phyloP scores from a whole-genome alignment of 2,113 vertebrate species.

The Epinephelus cyanopodus region DNA sequence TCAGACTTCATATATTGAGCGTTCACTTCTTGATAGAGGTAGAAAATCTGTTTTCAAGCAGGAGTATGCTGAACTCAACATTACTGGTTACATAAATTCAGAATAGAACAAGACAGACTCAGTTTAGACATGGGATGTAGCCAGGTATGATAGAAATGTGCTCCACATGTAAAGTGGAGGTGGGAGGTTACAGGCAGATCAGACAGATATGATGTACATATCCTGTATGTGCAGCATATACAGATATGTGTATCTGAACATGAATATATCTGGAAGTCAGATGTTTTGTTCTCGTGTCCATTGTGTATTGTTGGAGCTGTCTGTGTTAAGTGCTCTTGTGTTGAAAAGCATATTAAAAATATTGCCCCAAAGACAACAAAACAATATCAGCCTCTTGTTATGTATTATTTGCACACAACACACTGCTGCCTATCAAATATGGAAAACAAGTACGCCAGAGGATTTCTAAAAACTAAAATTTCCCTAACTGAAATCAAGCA shows the following conservation, averaged over 20 bases:
- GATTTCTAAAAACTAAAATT: neutral
- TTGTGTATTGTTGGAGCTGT: neutral
- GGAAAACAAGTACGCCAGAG: constrained; percentile 1
- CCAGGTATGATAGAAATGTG: too few relatives aligned
- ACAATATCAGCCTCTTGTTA: neutral
- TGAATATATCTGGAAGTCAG: neutral
- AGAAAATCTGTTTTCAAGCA: too few relatives aligned
- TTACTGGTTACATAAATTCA: too few relatives aligned
- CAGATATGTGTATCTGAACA: too few relatives aligned
- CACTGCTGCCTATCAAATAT: constrained; percentile 2
- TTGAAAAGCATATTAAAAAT: neutral
- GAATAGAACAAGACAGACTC: too few relatives aligned
- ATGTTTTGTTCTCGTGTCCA: neutral
- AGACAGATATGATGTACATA: too few relatives aligned
- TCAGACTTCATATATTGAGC: neutral
- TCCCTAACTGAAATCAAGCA: constrained; percentile 13
- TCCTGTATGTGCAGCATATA: too few relatives aligned
- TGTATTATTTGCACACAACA: neutral
- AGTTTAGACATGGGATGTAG: too few relatives aligned
- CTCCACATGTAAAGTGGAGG: too few relatives aligned
- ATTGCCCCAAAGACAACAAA: neutral
- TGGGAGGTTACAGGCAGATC: too few relatives aligned
- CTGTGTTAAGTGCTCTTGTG: neutral
- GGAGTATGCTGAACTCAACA: too few relatives aligned
- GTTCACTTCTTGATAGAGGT: too few relatives aligned